These are phyloP conservation scores for Macrosiphum euphorbiae DNA, from an alignment of 2,888 invertebrate species.

Conservation along the genomic window DNA sequence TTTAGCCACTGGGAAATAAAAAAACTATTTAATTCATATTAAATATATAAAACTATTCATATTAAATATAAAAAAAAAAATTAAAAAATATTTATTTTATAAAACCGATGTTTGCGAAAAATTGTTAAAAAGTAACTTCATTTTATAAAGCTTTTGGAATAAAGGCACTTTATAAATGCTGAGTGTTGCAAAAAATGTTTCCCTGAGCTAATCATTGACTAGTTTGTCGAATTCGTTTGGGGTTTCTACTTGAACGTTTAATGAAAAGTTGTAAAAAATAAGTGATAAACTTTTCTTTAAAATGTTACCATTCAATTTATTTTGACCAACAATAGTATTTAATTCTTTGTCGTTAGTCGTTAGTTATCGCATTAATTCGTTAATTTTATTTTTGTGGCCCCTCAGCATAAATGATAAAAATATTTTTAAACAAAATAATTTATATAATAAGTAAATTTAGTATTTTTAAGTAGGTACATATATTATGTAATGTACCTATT, in stretches of 20 bases:
- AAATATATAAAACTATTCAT: too few species aligned
- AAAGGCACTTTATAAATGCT: too few species aligned
- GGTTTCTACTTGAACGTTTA: neutral
- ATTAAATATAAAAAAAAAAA: too few species aligned
- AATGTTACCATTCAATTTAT: constrained; percentile 1
- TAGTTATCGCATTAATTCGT: neutral
- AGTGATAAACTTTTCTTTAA: constrained; percentile 22
- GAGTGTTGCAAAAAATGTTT: neutral
- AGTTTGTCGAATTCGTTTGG: constrained; percentile 13
- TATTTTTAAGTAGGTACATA: neutral
- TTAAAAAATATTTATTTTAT: too few species aligned
- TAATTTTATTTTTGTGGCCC: neutral
- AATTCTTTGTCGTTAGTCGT: neutral
- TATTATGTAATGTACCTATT: neutral
- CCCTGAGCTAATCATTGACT: neutral
- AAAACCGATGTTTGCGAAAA: too few species aligned
- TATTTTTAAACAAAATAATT: neutral
- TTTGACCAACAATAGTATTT: neutral
- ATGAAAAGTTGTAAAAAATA: constrained; percentile 10
- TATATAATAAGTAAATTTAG: neutral
- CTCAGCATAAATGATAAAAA: neutral
- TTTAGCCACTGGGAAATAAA: too few species aligned
- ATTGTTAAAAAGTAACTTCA: too few species aligned
- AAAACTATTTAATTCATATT: too few species aligned
- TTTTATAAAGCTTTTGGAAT: too few species aligned